phyloP scores from a whole-genome alignment of 1,140 invertebrate species.

The Lordiphosa clarofinis region DNA sequence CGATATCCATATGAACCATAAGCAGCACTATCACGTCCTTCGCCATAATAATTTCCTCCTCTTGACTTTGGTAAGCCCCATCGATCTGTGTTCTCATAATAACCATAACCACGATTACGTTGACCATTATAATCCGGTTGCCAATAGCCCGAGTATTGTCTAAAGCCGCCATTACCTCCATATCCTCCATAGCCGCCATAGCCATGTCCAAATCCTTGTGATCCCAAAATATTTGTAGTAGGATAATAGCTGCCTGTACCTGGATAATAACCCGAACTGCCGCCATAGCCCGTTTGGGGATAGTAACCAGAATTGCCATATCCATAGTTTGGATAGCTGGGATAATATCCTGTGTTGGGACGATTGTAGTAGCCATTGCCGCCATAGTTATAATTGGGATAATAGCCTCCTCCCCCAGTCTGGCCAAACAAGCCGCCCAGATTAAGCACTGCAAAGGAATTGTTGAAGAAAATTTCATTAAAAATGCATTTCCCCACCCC shows the following conservation, averaged over 20 bases:
- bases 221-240: conserved; percentile 66
- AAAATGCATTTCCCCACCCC: background rate
- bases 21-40: conserved; percentile 26
- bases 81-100: conserved; percentile 66
- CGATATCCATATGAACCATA: conserved; percentile 43
- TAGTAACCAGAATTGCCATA: conserved; percentile 26
- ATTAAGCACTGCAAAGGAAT: conserved; percentile 50
- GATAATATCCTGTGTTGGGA: conserved; percentile 2
- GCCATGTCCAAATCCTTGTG: conserved; percentile 53
- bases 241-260: conserved; percentile 49
- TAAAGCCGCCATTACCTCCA: conserved; percentile 79
- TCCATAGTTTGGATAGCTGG: conserved; percentile 27
- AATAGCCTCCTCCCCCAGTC: conserved; percentile 37
- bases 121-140: conserved; percentile 72
- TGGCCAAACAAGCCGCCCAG: conserved; percentile 33
- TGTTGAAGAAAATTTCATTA: background rate
- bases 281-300: conserved; percentile 22
- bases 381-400: conserved; percentile 53
- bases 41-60: background rate
- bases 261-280: conserved; percentile 33
- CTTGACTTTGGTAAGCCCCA: conserved; percentile 61
- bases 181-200: conserved; percentile 79
- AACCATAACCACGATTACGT: conserved; percentile 75
- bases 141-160: conserved; percentile 79
- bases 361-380: too few species aligned